A percentile compares a stretch with the other conserved stretches of the same genome.
Evolutionary conservation across 2,888 invertebrate genomes (phyloP).

Genomic region (Eupithecia exiguata): DNA sequence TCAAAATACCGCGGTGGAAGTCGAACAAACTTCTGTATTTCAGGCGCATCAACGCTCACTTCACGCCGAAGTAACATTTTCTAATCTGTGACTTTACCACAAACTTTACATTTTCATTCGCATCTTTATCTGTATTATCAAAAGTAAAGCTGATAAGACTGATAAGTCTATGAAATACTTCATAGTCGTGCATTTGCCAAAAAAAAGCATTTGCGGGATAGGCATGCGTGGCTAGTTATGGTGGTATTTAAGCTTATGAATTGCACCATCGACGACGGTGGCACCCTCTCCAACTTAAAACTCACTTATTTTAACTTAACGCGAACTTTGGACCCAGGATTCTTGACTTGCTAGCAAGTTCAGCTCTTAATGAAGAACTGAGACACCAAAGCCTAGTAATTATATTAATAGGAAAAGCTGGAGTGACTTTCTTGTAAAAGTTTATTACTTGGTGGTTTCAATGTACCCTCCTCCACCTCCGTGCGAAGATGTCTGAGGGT

Average conservation of each 20-base stretch:
- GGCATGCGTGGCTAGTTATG: too few species aligned
- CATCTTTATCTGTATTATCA: too few species aligned
- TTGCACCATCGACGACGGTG: slow-evolving; percentile 43
- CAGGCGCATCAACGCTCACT: too few species aligned
- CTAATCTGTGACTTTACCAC: too few species aligned
- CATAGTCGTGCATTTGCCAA: too few species aligned
- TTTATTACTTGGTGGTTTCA: background rate
- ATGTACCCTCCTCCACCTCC: background rate
- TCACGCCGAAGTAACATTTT: too few species aligned
- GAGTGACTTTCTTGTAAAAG: background rate
- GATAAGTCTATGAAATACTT: too few species aligned
- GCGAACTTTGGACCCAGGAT: slow-evolving; percentile 67
- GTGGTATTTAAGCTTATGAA: slow-evolving; percentile 32
- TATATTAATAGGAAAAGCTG: slow-evolving; percentile 13
- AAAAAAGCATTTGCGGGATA: too few species aligned
- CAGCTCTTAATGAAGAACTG: slow-evolving; percentile 63
- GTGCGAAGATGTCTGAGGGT: background rate
- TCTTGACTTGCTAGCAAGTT: slow-evolving; percentile 66
- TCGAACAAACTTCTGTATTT: background rate
- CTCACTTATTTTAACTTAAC: slow-evolving; percentile 77
- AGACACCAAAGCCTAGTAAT: slow-evolving; percentile 43
- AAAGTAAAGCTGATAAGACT: too few species aligned
- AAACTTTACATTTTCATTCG: too few species aligned
- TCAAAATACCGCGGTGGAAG: background rate
- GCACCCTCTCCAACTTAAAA: slow-evolving; percentile 69